Percentiles rank a stretch among this genome's conserved stretches.
These are phyloP conservation scores for Clarias laeviceps DNA, from an alignment of 2,797 vertebrate species.

Conservation along the genomic window DNA sequence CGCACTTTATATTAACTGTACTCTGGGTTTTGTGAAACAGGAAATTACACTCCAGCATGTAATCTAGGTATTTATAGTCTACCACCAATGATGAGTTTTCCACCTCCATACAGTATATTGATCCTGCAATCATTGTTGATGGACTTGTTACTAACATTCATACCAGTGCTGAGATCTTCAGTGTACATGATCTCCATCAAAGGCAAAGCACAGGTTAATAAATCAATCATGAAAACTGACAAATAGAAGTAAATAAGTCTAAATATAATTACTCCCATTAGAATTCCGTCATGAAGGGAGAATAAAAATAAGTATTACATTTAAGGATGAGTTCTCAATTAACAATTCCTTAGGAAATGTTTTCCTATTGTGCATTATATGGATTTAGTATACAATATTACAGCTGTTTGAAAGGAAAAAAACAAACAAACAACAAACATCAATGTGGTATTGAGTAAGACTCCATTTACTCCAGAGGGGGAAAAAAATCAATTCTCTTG, in stretches of 20 bases:
- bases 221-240: conserved; percentile 1
- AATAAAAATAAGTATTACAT: not conserved
- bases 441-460: not conserved
- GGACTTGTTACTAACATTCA: conserved; percentile 1
- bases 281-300: not conserved
- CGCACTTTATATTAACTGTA: not conserved
- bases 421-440: not conserved
- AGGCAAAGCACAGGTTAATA: conserved; percentile 25
- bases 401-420: not conserved
- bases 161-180: not conserved
- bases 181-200: not conserved
- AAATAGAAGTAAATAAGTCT: conserved; percentile 19
- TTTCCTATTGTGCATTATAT: not conserved
- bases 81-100: not conserved
- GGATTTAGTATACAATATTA: not conserved
- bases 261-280: not conserved
- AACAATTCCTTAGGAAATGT: not conserved
- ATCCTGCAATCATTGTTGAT: not conserved
- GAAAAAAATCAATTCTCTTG: not conserved
- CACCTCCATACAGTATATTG: not conserved
- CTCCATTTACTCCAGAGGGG: not conserved
- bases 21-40: not conserved
- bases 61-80: not conserved
- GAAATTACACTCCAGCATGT: not conserved
- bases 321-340: not conserved